Evolutionary conservation across 2,797 vertebrate species (phyloP).

Genomic region (Cyclura pinguis): DNA sequence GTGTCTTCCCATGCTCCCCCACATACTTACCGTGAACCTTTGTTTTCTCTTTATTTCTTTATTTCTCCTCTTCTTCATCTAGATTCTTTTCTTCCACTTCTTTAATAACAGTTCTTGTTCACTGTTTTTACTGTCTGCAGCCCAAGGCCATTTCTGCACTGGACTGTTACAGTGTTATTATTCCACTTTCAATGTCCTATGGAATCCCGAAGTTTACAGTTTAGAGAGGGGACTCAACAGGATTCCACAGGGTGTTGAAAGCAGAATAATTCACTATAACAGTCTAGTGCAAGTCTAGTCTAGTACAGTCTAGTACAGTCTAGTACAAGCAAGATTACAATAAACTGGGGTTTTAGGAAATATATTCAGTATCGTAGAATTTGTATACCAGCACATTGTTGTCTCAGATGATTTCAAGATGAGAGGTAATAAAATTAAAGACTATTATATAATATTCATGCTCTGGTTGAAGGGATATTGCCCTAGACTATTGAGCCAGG

Average conservation of each 20-base stretch:
- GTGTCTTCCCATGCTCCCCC: too few relatives aligned
- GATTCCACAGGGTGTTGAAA: too few relatives aligned
- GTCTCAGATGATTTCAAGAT: background rate
- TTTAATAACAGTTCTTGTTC: background rate
- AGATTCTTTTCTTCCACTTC: background rate
- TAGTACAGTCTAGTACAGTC: too few relatives aligned
- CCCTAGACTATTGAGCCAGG: background rate
- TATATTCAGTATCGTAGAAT: background rate
- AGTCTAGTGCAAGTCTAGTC: too few relatives aligned
- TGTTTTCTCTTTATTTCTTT: background rate
- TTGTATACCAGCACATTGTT: background rate
- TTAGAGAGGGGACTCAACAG: too few relatives aligned
- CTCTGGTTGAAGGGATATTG: background rate
- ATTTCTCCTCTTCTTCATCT: too few relatives aligned
- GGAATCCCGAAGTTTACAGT: too few relatives aligned
- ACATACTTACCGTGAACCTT: background rate
- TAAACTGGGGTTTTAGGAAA: background rate
- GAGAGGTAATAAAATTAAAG: background rate
- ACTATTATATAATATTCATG: background rate
- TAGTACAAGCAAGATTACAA: background rate
- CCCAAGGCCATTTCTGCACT: background rate
- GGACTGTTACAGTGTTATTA: too few relatives aligned
- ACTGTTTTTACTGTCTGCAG: background rate
- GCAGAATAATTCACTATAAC: too few relatives aligned
- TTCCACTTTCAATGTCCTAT: too few relatives aligned